Conservation (phyloP, 2,797 vertebrate species). For the Scleropages formosus region DNA sequence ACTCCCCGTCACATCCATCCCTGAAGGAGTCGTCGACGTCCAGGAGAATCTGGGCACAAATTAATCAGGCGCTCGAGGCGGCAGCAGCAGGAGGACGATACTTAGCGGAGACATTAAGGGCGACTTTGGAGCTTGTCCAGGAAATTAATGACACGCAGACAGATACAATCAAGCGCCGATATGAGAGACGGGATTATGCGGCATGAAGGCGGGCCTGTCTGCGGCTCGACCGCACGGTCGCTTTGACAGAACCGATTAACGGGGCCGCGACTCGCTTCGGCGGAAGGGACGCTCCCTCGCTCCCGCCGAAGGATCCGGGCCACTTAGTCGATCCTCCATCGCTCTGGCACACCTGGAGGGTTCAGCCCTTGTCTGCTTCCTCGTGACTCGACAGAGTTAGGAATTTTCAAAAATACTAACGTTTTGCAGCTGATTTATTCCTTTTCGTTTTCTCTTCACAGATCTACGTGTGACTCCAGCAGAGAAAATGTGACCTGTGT, state of each 20-base stretch:
- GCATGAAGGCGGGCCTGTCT: constrained; percentile 57
- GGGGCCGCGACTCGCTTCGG: constrained; percentile 40
- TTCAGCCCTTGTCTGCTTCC: no score
- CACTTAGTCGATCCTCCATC: neutral
- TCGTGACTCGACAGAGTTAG: no score
- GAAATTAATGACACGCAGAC: constrained; percentile 73
- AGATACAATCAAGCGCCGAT: constrained; percentile 63
- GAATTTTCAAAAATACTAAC: no score
- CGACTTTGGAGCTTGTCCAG: constrained; percentile 63
- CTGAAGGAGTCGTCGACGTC: constrained; percentile 69
- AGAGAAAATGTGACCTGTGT: no score
- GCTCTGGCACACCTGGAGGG: neutral
- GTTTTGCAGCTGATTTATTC: no score
- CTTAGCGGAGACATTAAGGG: constrained; percentile 66
- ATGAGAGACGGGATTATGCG: constrained; percentile 62
- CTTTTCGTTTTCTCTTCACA: no score
- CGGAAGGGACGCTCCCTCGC: constrained; percentile 31
- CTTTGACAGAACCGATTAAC: constrained; percentile 68
- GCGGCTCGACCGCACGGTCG: constrained; percentile 48
- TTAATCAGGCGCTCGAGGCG: constrained; percentile 74
- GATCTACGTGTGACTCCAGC: no score
- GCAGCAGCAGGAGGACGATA: constrained; percentile 63
- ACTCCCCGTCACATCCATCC: constrained; percentile 60
- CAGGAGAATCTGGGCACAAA: constrained; percentile 60
- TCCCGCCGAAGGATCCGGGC: neutral